These are phyloP conservation scores for Tipula helvola DNA, from an alignment of 2,888 invertebrate genomes.

Conservation along the genomic window DNA sequence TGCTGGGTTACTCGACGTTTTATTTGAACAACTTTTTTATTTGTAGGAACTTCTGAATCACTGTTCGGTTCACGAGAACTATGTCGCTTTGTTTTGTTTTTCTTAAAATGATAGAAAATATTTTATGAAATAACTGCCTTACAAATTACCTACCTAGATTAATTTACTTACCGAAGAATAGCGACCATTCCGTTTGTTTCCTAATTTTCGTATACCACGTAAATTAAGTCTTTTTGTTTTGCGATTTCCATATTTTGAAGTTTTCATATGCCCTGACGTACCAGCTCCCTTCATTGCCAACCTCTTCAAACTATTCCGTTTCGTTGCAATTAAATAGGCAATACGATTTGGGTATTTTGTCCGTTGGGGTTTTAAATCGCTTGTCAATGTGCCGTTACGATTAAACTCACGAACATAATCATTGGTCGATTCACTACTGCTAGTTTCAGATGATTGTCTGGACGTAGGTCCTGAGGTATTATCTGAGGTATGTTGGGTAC, in stretches of 20 bases:
- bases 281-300: conserved; percentile 44
- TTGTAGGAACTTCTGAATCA: conserved; percentile 13
- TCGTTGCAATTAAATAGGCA: conserved; percentile 59
- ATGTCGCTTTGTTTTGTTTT: conserved; percentile 13
- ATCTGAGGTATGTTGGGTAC: conserved; percentile 20
- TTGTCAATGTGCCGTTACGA: not conserved
- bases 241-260: conserved; percentile 17
- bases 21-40: conserved; percentile 5
- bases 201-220: conserved; percentile 15
- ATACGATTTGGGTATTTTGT: conserved; percentile 50
- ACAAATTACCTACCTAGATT: not conserved
- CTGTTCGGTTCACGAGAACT: conserved; percentile 13
- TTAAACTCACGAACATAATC: not conserved
- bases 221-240: conserved; percentile 16
- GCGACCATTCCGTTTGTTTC: conserved; percentile 17
- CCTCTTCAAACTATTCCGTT: conserved; percentile 51
- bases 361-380: conserved; percentile 27
- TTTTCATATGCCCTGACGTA: conserved; percentile 23
- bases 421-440: not conserved
- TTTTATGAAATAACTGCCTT: not conserved
- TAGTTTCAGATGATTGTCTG: conserved; percentile 24
- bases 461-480: conserved; percentile 23
- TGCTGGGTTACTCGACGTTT: conserved; percentile 11
- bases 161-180: conserved; percentile 13
- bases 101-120: not conserved